Evolutionary conservation across 2,113 vertebrate genomes (phyloP).

Genomic region (Chascanopsetta lugubris): DNA sequence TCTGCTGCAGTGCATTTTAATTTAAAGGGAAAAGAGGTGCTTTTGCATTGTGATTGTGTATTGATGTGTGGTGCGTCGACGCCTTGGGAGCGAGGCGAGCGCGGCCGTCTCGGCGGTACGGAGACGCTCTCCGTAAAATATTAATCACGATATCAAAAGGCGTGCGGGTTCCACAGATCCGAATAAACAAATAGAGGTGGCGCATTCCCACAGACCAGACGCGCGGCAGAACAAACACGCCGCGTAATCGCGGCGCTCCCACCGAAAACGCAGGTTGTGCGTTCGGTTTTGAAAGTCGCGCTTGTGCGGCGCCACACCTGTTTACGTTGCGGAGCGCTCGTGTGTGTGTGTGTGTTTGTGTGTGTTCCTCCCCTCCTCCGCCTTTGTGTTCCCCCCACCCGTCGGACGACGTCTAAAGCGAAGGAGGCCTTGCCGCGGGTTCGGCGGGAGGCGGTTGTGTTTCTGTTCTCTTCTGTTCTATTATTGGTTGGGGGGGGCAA

Average conservation of each 20-base stretch:
- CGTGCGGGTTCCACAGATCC: slow-evolving; percentile 49
- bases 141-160: slow-evolving; percentile 66
- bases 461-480: slow-evolving; percentile 62
- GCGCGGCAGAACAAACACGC: slow-evolving; percentile 49
- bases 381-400: slow-evolving; percentile 10
- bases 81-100: slow-evolving; percentile 50
- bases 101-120: slow-evolving; percentile 57
- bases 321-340: background rate
- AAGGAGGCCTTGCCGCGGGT: slow-evolving; percentile 57
- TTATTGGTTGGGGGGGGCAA: slow-evolving; percentile 78
- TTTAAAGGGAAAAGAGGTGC: slow-evolving; percentile 43
- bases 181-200: slow-evolving; percentile 65
- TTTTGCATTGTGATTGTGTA: slow-evolving; percentile 58
- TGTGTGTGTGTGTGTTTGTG: too few species aligned
- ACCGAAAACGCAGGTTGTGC: background rate
- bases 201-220: slow-evolving; percentile 34
- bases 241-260: background rate
- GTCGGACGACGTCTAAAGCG: slow-evolving; percentile 39
- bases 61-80: slow-evolving; percentile 49
- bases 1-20: slow-evolving; percentile 50
- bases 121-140: slow-evolving; percentile 67
- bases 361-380: background rate
- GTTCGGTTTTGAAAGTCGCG: background rate
- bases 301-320: background rate
- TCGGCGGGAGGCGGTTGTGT: slow-evolving; percentile 60